A percentile compares a stretch with the other conserved stretches of the same genome.
Evolutionary conservation across 2,113 vertebrate genomes (phyloP).

Genomic region (Vulpes ferrilata): DNA sequence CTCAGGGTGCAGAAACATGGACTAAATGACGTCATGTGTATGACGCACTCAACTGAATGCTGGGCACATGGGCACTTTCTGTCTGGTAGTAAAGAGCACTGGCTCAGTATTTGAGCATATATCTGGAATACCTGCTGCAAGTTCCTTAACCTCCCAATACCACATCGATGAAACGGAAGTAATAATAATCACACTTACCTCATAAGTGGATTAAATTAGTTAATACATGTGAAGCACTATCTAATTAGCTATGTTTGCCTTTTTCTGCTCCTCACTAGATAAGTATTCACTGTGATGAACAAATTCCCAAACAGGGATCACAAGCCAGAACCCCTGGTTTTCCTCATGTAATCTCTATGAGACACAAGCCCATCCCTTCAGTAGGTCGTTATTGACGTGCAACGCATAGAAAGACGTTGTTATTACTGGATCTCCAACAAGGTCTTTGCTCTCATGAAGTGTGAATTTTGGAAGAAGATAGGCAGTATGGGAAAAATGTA

Average conservation of each 20-base stretch:
- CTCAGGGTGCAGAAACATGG: background rate
- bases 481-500: background rate
- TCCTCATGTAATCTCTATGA: background rate
- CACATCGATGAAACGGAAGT: background rate
- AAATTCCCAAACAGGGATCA: background rate
- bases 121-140: background rate
- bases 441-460: background rate
- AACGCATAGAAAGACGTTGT: background rate
- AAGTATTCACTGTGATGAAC: background rate
- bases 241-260: background rate
- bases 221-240: background rate
- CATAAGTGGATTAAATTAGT: background rate
- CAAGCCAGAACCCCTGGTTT: background rate
- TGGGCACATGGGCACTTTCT: background rate
- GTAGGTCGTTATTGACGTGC: background rate
- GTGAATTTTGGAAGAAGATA: constrained; percentile 10
- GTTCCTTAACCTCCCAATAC: background rate
- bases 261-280: constrained; percentile 11
- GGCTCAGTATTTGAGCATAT: background rate
- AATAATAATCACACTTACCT: background rate
- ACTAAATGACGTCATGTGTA: background rate
- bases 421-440: background rate
- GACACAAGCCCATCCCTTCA: background rate
- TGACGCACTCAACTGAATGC: background rate
- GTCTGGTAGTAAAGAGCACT: background rate